These are phyloP conservation scores for Teleopsis dalmanni DNA, from an alignment of 1,140 invertebrate species.

Conservation along the genomic window DNA sequence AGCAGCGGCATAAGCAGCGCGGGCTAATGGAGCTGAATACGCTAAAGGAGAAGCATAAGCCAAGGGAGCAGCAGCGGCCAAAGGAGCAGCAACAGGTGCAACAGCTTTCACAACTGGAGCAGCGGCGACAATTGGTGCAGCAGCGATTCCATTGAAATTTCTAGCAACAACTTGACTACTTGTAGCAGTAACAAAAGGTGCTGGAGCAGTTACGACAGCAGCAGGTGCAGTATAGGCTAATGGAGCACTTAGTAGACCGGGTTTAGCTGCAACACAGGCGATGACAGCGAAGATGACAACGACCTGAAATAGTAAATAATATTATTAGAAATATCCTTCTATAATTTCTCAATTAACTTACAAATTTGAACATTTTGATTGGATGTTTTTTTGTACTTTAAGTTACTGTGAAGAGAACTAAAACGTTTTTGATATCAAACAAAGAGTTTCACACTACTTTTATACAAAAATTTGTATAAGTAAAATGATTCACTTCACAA, in stretches of 20 bases:
- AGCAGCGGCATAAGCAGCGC: not conserved
- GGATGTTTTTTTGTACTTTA: not conserved
- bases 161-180: slow-evolving; percentile 47
- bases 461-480: too few species aligned
- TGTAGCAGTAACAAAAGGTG: slow-evolving; percentile 43
- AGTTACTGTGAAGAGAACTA: not conserved
- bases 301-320: slow-evolving; percentile 1
- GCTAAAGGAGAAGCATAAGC: slow-evolving; percentile 3
- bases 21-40: not conserved
- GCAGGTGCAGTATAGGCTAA: slow-evolving; percentile 25
- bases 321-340: not conserved
- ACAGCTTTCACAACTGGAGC: slow-evolving; percentile 11
- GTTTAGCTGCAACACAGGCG: slow-evolving; percentile 10
- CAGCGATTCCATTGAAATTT: slow-evolving; percentile 42
- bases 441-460: too few species aligned
- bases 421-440: not conserved
- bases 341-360: slow-evolving; percentile 1
- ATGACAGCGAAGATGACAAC: slow-evolving; percentile 11
- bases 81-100: slow-evolving; percentile 7
- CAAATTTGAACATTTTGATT: slow-evolving; percentile 14
- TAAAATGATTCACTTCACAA: too few species aligned
- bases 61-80: slow-evolving; percentile 8
- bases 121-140: slow-evolving; percentile 13
- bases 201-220: slow-evolving; percentile 27
- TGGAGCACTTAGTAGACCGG: slow-evolving; percentile 17